Evolutionary conservation across 2,888 invertebrate species (phyloP), one percentile per base, ranked within the genome.

Genomic region (Aelia acuminata): DNA sequence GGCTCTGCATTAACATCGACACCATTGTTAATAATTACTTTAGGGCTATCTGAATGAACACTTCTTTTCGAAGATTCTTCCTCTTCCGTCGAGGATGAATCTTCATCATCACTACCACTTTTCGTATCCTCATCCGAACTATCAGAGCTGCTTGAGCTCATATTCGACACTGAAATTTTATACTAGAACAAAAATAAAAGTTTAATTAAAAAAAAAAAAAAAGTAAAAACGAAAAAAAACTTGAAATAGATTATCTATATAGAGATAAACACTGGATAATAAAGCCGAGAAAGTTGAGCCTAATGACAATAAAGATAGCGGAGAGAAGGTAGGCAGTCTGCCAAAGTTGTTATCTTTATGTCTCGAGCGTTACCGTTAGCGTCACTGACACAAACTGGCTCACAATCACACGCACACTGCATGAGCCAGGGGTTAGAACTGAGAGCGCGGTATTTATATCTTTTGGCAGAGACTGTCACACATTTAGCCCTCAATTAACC

Each of bases 371-470:
- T n/a, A 4, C 31, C 31, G 20, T 50, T n/a, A n/a, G n/a, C n/a
- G n/a, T 11, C 84, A 84, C 84, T 49, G 84, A 50, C 15, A 84
- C 22, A 48, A 10, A 26, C 84, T 26, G 48, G 43, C 48, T 26
- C 48, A 49, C 84, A 49, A 49, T 84, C 84, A 84, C 50, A 84
- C 84, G 49, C 49, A 84, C 84, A 49, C 84, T 18, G 50, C 50
- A 48, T 84, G 84, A 84, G 84, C 84, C n/a, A 47, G 49, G 48
- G 84, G 11, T 22, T n/a, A 31, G 49, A 48, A 47, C 49, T 4
- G 84, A 31, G 50, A 31, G 18, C 18, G 47, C 4, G 50, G 84
- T 84, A 84, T 84, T 84, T 84, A 49, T 84, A 84, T 48, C 48
- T 35, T 84, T 84, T 84, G 84, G 84, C 84, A 84, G 15, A 26